A percentile compares a stretch with the other conserved stretches of the same genome.
Conservation (phyloP, 2,797 vertebrate species). For the Xenentodon cancila region DNA sequence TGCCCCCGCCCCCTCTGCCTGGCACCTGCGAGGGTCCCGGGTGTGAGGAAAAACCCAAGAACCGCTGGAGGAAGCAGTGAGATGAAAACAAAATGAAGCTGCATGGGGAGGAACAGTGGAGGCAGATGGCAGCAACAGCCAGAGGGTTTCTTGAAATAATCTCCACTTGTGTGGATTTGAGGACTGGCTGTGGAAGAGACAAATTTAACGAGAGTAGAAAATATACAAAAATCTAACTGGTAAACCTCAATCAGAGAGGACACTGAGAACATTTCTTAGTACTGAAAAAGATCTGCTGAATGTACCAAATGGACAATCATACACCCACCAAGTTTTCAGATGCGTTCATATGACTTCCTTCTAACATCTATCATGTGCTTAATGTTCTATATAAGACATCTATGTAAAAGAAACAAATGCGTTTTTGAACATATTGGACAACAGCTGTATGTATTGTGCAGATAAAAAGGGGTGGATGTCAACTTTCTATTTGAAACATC, state of each 20-base stretch:
- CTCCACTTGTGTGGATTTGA: slow-evolving; percentile 36
- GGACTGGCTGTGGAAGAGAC: slow-evolving; percentile 13
- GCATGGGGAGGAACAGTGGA: slow-evolving; percentile 27
- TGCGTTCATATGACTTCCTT: not conserved
- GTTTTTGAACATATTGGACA: not conserved
- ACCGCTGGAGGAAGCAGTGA: slow-evolving; percentile 83
- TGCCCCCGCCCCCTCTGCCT: slow-evolving; percentile 56
- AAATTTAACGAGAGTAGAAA: slow-evolving; percentile 9
- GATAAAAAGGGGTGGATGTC: not conserved
- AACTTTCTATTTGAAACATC: not conserved
- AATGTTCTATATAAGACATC: not conserved
- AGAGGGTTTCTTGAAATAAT: slow-evolving; percentile 39
- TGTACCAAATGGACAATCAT: not conserved
- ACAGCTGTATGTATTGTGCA: not conserved
- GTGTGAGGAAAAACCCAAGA: slow-evolving; percentile 77
- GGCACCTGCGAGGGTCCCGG: slow-evolving; percentile 65
- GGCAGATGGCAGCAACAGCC: slow-evolving; percentile 38
- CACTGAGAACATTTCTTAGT: slow-evolving; percentile 13
- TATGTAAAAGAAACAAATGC: not conserved
- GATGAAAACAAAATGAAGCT: slow-evolving; percentile 16
- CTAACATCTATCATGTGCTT: not conserved
- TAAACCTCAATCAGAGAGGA: slow-evolving; percentile 13
- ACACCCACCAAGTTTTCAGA: not conserved
- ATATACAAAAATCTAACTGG: slow-evolving; percentile 4
- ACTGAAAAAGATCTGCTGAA: slow-evolving; percentile 21